Base-by-base conservation (phyloP, 2,888 invertebrate genomes). In the Nyleta sp. region DNA sequence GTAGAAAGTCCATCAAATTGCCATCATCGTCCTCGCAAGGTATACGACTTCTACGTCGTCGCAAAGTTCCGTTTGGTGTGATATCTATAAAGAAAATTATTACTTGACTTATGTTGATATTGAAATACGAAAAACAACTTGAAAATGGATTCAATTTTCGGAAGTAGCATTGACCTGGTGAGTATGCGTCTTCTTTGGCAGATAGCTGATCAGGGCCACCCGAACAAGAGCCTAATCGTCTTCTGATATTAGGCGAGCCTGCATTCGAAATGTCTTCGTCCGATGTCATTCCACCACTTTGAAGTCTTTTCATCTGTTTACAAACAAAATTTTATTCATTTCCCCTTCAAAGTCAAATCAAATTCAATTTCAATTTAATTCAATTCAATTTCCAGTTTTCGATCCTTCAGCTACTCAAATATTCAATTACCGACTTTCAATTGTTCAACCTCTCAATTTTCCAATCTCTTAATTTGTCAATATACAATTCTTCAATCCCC, bases 1-100 rank as follows among this genome's bases (percentile, higher is more conserved):
- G 91, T 60, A 97, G 91, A 88, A 96, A 97, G 88, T 96, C 96
- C 94, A 97, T 95, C n/a, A 97, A 91, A 15, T 95, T 95, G 4
- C 95, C 95, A 83, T 97, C 97, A 86, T 97, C 96, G 85, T 95
- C 96, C 87, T 95, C 96, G 3, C 95, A 95, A 0, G 96, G 94
- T 15, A 96, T 95, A 28, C 96, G 93, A 87, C 97, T 95, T 83
- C 96, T 92, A 46, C 97, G 92, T 33, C 97, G 92, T 17, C 97
- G 93, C 38, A 97, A 91, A 81, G 97, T 97, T 31, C 97, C 97
- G 81, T 96, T 97, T 11, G 97, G 97, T 3, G 97, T 97, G 40
- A 97, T 95, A 87, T 97, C 97, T 93, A 20, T 18, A 31, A 50
- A 38, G n/a, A n/a, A n/a, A n/a, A n/a, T n/a, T n/a, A n/a, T n/a